Percentiles rank a stretch among this genome's conserved stretches.
Evolutionary conservation across 2,797 vertebrate species (phyloP).

Genomic region (Hylomyscus alleni): DNA sequence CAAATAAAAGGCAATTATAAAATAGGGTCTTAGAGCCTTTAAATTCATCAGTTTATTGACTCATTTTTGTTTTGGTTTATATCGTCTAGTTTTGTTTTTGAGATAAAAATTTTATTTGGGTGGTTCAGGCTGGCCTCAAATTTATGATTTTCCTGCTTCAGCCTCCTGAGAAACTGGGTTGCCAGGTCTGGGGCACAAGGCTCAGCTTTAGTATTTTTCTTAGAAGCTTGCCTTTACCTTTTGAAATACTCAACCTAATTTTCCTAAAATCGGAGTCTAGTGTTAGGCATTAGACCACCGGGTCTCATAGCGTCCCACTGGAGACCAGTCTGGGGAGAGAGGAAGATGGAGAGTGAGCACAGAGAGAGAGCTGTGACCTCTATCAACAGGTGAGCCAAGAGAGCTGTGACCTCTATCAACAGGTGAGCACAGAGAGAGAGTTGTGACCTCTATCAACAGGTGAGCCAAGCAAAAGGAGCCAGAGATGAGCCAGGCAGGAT

Average conservation of each 20-base stretch:
- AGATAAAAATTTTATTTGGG: not conserved
- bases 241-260: not conserved
- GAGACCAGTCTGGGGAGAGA: not conserved
- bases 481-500: not conserved
- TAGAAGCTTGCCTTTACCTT: not conserved
- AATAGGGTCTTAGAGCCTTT: not conserved
- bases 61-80: not conserved
- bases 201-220: not conserved
- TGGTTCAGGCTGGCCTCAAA: not conserved
- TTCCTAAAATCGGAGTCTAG: not conserved
- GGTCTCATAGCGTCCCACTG: rapidly evolving
- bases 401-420: not conserved
- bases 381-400: not conserved
- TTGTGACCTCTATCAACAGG: not conserved
- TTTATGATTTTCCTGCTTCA: not conserved
- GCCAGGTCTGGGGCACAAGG: not conserved
- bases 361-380: not conserved
- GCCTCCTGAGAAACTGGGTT: too few species aligned
- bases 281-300: rapidly evolving
- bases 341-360: not conserved
- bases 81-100: not conserved
- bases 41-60: not conserved
- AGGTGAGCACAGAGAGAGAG: too few species aligned
- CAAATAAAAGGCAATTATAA: not conserved
- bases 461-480: not conserved